phyloP scores from a whole-genome alignment of 2,888 invertebrate species.

The Cheilosia pagana region DNA sequence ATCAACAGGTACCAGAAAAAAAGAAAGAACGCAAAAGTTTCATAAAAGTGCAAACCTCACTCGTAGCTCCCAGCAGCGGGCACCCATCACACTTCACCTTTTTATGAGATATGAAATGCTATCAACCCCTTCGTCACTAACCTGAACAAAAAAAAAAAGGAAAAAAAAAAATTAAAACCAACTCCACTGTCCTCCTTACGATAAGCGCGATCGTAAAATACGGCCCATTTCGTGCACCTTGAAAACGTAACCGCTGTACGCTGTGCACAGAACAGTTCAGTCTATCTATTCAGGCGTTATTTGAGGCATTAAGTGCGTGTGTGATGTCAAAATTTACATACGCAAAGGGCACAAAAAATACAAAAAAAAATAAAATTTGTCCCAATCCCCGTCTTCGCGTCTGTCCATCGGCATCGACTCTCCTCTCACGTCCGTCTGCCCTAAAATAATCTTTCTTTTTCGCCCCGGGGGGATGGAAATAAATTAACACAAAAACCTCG shows the following conservation, averaged over 20 bases:
- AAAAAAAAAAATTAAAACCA: not conserved
- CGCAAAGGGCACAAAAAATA: constrained; percentile 68
- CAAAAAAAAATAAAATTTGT: constrained; percentile 8
- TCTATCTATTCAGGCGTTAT: constrained; percentile 68
- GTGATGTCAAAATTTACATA: constrained; percentile 78
- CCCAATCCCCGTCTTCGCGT: constrained; percentile 37
- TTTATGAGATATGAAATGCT: constrained; percentile 70
- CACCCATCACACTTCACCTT: constrained; percentile 53
- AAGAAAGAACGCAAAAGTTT: not conserved
- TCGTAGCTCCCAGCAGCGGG: constrained; percentile 1
- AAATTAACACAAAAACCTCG: constrained; percentile 75
- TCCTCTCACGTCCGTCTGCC: constrained; percentile 42
- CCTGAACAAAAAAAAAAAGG: not conserved
- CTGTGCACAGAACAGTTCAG: constrained; percentile 41
- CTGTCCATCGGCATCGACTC: constrained; percentile 9
- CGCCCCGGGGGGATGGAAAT: constrained; percentile 74
- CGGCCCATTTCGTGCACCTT: constrained; percentile 69
- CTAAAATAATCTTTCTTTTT: constrained; percentile 70
- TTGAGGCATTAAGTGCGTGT: constrained; percentile 76
- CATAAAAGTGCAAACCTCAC: constrained; percentile 1
- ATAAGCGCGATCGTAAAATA: constrained; percentile 57
- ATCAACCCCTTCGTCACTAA: constrained; percentile 50
- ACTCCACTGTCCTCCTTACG: constrained; percentile 21
- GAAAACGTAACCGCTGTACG: constrained; percentile 54
- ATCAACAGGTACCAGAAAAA: too few relatives aligned